These are phyloP conservation scores for Scopus umbretta DNA, from an alignment of 2,113 vertebrate species.

Conservation along the genomic window DNA sequence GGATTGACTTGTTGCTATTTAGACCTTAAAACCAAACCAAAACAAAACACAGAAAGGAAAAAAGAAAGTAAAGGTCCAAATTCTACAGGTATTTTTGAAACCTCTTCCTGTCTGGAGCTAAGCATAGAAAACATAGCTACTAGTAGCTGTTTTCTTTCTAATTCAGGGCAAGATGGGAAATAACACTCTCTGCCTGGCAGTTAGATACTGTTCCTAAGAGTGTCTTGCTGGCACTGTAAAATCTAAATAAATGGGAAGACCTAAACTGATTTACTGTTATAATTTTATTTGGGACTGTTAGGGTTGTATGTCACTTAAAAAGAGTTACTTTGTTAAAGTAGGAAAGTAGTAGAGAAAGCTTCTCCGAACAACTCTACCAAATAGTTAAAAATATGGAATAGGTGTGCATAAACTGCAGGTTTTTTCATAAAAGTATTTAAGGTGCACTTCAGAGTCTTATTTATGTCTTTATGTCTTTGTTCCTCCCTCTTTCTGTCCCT, in stretches of 20 bases:
- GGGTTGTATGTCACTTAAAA: not conserved
- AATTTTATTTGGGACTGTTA: not conserved
- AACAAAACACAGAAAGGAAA: not conserved
- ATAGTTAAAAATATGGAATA: not conserved
- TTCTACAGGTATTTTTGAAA: not conserved
- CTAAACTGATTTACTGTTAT: not conserved
- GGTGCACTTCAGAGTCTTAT: not conserved
- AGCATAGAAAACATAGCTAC: not conserved
- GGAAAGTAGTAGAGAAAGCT: not conserved
- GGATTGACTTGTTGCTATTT: not conserved
- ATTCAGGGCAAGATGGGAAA: not conserved
- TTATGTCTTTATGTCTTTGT: not conserved
- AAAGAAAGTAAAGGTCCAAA: not conserved
- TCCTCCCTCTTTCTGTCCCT: not conserved
- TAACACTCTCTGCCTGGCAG: not conserved
- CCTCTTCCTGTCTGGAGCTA: not conserved
- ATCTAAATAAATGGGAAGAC: not conserved
- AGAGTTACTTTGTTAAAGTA: not conserved
- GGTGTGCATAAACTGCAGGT: not conserved
- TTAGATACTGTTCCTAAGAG: not conserved
- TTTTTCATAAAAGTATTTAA: not conserved
- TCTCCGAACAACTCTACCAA: not conserved
- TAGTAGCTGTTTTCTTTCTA: not conserved
- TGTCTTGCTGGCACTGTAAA: not conserved
- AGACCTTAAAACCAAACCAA: not conserved